Evolutionary conservation across 2,113 vertebrate species (phyloP).

Genomic region (Anguilla japonica): DNA sequence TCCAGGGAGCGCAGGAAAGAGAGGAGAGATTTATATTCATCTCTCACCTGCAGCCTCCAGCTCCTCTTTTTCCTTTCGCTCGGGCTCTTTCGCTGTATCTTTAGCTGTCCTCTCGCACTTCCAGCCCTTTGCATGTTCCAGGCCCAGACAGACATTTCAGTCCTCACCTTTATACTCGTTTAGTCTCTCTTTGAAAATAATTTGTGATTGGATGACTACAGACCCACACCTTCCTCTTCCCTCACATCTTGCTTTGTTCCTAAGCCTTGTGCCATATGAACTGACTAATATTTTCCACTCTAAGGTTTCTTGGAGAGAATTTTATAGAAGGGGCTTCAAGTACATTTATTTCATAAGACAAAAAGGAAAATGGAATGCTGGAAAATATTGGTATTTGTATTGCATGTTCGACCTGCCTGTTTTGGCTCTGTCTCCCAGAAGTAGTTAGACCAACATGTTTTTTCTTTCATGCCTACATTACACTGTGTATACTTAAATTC

Average conservation of each 20-base stretch:
- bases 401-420: background rate
- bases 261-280: background rate
- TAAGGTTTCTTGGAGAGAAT: background rate
- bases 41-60: background rate
- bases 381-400: background rate
- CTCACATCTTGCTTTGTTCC: background rate
- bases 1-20: background rate
- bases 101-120: constrained; percentile 49
- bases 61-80: background rate
- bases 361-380: background rate
- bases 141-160: background rate
- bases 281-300: background rate
- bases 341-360: background rate
- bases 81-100: background rate
- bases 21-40: background rate
- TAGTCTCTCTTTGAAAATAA: background rate
- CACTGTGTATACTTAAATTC: background rate
- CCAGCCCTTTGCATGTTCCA: constrained; percentile 8
- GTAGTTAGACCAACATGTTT: background rate
- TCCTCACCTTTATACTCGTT: background rate
- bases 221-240: background rate
- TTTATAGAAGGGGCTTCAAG: background rate
- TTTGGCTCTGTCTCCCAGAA: background rate
- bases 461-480: too few species aligned
- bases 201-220: background rate